Conservation (phyloP, 1,140 invertebrate genomes). For the Papilio machaon region DNA sequence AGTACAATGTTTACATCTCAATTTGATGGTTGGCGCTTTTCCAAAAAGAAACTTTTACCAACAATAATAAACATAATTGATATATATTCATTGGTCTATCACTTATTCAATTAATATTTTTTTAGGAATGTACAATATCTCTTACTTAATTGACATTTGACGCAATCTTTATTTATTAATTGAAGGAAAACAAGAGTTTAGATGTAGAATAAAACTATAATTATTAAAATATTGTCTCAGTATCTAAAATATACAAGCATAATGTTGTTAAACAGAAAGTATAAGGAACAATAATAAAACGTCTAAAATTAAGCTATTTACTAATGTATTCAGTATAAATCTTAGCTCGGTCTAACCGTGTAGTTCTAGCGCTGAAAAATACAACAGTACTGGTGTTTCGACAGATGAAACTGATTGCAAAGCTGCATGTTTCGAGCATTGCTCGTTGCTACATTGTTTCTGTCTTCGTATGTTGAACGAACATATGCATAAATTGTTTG, state of each 20-base stretch:
- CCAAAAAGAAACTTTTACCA: conserved; percentile 9
- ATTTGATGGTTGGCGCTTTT: conserved; percentile 10
- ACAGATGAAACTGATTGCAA: too few species aligned
- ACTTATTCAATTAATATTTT: conserved; percentile 16
- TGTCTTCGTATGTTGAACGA: background rate
- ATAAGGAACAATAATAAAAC: too few species aligned
- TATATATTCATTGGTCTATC: conserved; percentile 15
- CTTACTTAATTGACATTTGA: background rate
- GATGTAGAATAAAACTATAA: background rate
- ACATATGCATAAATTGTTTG: background rate
- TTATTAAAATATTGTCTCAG: too few species aligned
- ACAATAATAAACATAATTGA: conserved; percentile 24
- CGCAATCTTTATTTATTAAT: background rate
- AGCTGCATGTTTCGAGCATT: background rate
- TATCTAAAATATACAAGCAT: too few species aligned
- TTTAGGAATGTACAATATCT: background rate
- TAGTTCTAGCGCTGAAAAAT: too few species aligned
- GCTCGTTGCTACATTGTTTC: background rate
- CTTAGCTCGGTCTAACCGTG: too few species aligned
- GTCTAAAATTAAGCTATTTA: too few species aligned
- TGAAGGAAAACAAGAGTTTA: background rate
- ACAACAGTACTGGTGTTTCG: too few species aligned
- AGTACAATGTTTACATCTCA: background rate
- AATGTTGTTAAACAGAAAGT: too few species aligned
- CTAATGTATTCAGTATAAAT: too few species aligned